Conservation (phyloP, 2,888 invertebrate species). For the Drosophila yooni region DNA sequence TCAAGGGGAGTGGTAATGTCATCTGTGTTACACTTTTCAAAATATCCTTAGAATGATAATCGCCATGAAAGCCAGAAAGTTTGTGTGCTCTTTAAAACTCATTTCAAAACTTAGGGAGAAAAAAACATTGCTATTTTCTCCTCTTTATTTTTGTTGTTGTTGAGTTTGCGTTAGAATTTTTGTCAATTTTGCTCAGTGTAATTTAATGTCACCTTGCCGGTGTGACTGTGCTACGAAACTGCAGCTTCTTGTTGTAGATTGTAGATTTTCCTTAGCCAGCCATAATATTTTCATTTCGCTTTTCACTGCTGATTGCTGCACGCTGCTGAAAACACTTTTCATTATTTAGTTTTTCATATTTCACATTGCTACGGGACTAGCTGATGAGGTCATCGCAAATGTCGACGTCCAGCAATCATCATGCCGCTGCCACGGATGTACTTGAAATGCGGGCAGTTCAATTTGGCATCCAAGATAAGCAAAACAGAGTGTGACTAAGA, state of each 20-base stretch:
- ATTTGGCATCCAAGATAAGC: background rate
- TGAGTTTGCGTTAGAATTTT: background rate
- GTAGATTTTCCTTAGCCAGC: constrained; percentile 49
- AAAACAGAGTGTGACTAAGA: constrained; percentile 29
- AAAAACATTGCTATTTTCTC: background rate
- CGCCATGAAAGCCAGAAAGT: background rate
- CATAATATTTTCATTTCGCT: constrained; percentile 75
- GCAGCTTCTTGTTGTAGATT: constrained; percentile 18
- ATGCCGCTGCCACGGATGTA: background rate
- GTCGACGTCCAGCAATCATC: constrained; percentile 25
- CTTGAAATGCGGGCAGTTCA: background rate
- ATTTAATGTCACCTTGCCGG: constrained; percentile 53
- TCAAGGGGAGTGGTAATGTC: constrained; percentile 3
- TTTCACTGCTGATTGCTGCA: constrained; percentile 34
- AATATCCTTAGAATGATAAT: background rate
- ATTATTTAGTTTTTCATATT: constrained; percentile 78
- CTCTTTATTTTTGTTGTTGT: background rate
- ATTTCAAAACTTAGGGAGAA: background rate
- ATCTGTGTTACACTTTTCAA: constrained; percentile 11
- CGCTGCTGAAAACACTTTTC: constrained; percentile 70
- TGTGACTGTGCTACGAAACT: constrained; percentile 9
- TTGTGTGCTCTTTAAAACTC: background rate
- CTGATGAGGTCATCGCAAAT: constrained; percentile 57
- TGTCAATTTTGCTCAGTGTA: constrained; percentile 6
- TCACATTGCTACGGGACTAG: constrained; percentile 54